Conservation (phyloP, 1,140 invertebrate genomes). For the Chrysoperla carnea region DNA sequence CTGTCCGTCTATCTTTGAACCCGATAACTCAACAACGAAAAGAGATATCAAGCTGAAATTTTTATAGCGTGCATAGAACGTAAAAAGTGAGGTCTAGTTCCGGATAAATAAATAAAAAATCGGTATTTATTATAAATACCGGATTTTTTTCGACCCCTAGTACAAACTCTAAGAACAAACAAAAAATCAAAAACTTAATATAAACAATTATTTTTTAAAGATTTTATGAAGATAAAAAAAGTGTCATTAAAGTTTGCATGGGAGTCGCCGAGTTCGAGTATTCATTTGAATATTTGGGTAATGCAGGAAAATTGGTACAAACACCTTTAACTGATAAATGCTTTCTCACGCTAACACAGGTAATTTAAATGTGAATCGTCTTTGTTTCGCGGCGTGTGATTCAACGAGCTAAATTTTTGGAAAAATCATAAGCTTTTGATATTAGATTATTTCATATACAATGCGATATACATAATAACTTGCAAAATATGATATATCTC, state of each 20-base stretch:
- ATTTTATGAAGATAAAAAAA: conserved; percentile 33
- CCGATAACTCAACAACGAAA: too few species aligned
- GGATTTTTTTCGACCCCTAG: too few species aligned
- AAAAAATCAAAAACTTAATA: not conserved
- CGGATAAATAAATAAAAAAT: too few species aligned
- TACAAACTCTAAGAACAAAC: too few species aligned
- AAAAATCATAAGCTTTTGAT: not conserved
- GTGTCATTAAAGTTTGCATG: conserved; percentile 45
- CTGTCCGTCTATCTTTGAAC: too few species aligned
- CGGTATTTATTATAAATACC: too few species aligned
- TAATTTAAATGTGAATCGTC: conserved; percentile 12
- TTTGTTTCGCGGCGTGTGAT: not conserved
- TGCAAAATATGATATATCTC: too few species aligned
- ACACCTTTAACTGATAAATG: conserved; percentile 91
- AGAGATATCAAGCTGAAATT: too few species aligned
- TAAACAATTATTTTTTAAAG: conserved; percentile 7
- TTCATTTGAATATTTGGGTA: conserved; percentile 95
- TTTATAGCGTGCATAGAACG: too few species aligned
- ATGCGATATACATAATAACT: too few species aligned
- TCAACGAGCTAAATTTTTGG: not conserved
- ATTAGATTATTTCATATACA: too few species aligned
- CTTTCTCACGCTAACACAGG: conserved; percentile 87
- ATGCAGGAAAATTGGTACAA: conserved; percentile 76
- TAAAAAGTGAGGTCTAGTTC: too few species aligned
- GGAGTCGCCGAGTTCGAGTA: conserved; percentile 88